Evolutionary conservation across 2,797 vertebrate genomes (phyloP).

Genomic region (Clamator glandarius): DNA sequence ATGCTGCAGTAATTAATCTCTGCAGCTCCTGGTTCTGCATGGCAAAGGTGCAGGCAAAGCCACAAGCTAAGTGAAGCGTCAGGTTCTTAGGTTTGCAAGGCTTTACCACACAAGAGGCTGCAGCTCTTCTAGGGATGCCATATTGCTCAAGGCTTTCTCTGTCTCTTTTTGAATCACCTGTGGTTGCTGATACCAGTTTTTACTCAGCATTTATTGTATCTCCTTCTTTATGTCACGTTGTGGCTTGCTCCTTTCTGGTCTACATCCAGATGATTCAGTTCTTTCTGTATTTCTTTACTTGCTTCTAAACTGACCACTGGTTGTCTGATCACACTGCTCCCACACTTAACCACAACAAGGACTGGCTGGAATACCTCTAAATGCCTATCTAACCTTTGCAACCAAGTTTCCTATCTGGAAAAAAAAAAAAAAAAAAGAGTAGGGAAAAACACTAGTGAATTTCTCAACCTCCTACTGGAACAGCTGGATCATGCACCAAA

Average conservation of each 20-base stretch:
- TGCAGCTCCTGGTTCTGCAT: background rate
- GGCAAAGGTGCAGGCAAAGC: background rate
- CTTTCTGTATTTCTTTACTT: background rate
- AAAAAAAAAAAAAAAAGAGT: background rate
- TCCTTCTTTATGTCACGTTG: background rate
- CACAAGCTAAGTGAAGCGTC: too few species aligned
- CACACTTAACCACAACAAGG: background rate
- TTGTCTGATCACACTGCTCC: background rate
- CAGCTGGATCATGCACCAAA: background rate
- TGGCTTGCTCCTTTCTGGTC: background rate
- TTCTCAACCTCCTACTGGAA: background rate
- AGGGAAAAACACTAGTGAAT: background rate
- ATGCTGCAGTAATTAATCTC: background rate
- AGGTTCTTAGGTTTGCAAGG: background rate
- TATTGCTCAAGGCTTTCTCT: background rate
- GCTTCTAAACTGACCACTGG: background rate
- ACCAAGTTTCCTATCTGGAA: background rate
- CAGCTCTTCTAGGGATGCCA: background rate
- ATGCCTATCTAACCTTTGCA: background rate
- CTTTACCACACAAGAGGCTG: background rate
- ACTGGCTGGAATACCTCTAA: background rate
- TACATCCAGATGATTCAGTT: background rate
- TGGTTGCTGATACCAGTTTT: background rate
- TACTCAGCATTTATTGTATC: background rate
- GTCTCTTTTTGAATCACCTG: background rate